These are phyloP conservation scores for Lutjanus argentimaculatus DNA, from an alignment of 2,797 vertebrate species.

Conservation along the genomic window DNA sequence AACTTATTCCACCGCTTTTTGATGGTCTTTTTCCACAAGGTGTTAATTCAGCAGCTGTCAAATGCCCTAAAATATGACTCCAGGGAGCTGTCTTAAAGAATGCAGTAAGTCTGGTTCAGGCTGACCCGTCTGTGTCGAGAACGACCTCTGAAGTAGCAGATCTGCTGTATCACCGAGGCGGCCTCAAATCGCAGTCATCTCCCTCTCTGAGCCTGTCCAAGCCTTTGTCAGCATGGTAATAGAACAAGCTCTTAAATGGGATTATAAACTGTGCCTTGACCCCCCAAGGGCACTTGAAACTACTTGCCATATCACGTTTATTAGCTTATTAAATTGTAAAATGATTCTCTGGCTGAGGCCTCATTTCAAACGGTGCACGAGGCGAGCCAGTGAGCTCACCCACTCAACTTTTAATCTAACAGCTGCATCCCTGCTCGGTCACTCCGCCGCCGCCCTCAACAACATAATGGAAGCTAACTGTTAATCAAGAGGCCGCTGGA, in stretches of 20 bases:
- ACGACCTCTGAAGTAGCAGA: slow-evolving; percentile 53
- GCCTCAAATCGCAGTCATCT: slow-evolving; percentile 42
- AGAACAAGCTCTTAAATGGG: slow-evolving; percentile 76
- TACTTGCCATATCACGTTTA: slow-evolving; percentile 78
- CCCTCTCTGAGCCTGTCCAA: slow-evolving; percentile 35
- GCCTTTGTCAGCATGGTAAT: slow-evolving; percentile 70
- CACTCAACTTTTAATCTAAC: slow-evolving; percentile 74
- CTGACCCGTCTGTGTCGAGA: slow-evolving; percentile 47
- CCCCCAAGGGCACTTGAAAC: slow-evolving; percentile 73
- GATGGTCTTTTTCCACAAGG: slow-evolving; percentile 11
- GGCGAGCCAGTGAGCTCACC: slow-evolving; percentile 59
- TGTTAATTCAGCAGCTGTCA: slow-evolving; percentile 33
- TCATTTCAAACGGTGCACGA: slow-evolving; percentile 61
- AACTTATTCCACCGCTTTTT: too few relatives aligned
- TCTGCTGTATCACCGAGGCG: slow-evolving; percentile 34
- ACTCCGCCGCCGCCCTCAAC: slow-evolving; percentile 61
- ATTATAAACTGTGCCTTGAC: slow-evolving; percentile 74
- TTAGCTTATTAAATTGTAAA: slow-evolving; percentile 82
- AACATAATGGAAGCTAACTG: slow-evolving; percentile 67
- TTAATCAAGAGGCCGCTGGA: slow-evolving; percentile 64
- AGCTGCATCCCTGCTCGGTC: slow-evolving; percentile 64
- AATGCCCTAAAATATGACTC: slow-evolving; percentile 19
- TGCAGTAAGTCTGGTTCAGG: slow-evolving; percentile 40
- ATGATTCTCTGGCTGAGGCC: slow-evolving; percentile 65
- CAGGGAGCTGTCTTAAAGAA: slow-evolving; percentile 18